These are phyloP conservation scores for Xyrauchen texanus DNA, from an alignment of 2,113 vertebrate genomes.

Conservation along the genomic window DNA sequence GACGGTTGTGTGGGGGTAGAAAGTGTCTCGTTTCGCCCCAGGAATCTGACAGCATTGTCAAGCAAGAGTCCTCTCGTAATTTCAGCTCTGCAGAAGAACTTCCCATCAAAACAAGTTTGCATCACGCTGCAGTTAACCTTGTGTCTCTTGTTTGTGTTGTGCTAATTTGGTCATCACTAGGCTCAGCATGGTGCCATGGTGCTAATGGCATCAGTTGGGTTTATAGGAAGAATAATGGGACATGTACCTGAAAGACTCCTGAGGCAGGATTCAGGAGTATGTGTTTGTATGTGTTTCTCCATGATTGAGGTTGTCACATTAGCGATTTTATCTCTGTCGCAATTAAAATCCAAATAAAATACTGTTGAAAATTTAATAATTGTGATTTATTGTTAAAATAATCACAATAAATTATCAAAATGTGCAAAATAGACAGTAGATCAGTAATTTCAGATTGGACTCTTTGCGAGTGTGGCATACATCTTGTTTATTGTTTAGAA, in stretches of 20 bases:
- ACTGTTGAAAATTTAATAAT: not conserved
- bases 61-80: conserved; percentile 38
- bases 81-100: conserved; percentile 4
- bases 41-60: conserved; percentile 51
- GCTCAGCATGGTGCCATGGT: conserved; percentile 43
- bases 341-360: conserved; percentile 9
- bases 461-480: not conserved
- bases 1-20: conserved; percentile 36
- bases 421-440: not conserved
- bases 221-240: conserved; percentile 48
- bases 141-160: conserved; percentile 31
- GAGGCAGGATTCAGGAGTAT: conserved; percentile 30
- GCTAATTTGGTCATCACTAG: conserved; percentile 52
- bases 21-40: conserved; percentile 35
- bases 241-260: conserved; percentile 44
- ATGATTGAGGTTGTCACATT: conserved; percentile 24
- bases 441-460: not conserved
- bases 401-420: conserved; percentile 4
- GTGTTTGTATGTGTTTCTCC: not conserved
- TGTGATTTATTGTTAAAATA: not conserved
- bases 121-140: conserved; percentile 39
- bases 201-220: conserved; percentile 55
- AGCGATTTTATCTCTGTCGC: not conserved
- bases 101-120: conserved; percentile 33
- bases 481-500: conserved; percentile 33